Evolutionary conservation across 1,140 invertebrate species (phyloP).

Genomic region (Cydia splendana): DNA sequence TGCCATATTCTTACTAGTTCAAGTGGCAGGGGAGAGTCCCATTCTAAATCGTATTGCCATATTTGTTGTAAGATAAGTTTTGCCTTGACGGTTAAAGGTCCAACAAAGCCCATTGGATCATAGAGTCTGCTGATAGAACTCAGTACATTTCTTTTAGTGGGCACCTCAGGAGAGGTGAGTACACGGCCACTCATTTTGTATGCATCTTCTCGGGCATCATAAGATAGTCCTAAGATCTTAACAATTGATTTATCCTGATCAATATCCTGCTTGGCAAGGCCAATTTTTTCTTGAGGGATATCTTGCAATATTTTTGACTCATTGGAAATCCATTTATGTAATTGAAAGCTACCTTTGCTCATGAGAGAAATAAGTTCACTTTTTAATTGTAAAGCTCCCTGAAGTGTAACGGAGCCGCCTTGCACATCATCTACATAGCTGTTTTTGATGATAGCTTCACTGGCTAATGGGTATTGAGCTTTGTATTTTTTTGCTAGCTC

Average conservation of each 20-base stretch:
- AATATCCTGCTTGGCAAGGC: conserved; percentile 16
- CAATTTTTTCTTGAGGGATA: conserved; percentile 15
- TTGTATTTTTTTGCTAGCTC: too few relatives aligned
- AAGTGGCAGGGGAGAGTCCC: conserved; percentile 34
- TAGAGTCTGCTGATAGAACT: conserved; percentile 43
- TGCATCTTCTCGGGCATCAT: conserved; percentile 28
- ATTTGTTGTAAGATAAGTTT: conserved; percentile 43
- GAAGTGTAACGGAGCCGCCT: too few relatives aligned
- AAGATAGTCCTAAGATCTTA: conserved; percentile 36
- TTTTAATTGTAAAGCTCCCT: too few relatives aligned
- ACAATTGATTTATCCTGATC: conserved; percentile 20
- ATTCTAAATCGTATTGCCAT: conserved; percentile 42
- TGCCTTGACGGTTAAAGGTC: conserved; percentile 34
- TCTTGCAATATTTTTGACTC: conserved; percentile 24
- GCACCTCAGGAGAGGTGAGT: neutral
- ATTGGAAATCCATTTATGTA: conserved; percentile 40
- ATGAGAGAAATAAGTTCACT: neutral
- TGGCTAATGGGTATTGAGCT: too few relatives aligned
- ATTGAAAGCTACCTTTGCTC: conserved; percentile 28
- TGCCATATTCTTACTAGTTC: conserved; percentile 11
- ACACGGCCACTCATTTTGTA: conserved; percentile 32
- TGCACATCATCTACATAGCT: too few relatives aligned
- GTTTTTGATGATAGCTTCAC: too few relatives aligned
- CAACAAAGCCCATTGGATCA: conserved; percentile 46
- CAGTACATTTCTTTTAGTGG: conserved; percentile 42